Evolutionary conservation across 2,888 invertebrate species (phyloP).

Genomic region (Zelleria hepariella): DNA sequence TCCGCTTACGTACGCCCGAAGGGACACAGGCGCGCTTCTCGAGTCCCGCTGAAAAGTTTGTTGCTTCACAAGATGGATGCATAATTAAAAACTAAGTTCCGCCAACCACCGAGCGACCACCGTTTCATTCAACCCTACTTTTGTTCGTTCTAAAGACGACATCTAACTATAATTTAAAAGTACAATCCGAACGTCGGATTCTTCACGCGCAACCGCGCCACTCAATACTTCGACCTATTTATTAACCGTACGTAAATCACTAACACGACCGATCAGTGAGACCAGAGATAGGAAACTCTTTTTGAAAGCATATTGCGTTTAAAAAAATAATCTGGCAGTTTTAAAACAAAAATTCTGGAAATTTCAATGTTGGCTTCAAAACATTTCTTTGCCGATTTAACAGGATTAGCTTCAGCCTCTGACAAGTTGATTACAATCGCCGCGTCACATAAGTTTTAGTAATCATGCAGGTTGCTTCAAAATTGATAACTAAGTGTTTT

Average conservation of each 20-base stretch:
- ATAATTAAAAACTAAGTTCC: conserved; percentile 47
- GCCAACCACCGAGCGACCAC: conserved; percentile 23
- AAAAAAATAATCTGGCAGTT: too few relatives aligned
- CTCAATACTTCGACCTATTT: background rate
- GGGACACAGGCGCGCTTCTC: conserved; percentile 16
- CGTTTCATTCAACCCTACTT: conserved; percentile 17
- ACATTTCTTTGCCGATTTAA: too few relatives aligned
- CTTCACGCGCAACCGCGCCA: background rate
- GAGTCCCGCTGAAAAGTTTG: conserved; percentile 64
- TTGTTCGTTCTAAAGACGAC: conserved; percentile 45
- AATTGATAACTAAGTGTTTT: too few relatives aligned
- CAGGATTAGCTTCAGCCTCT: too few relatives aligned
- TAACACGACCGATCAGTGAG: conserved; percentile 34
- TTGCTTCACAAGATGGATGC: conserved; percentile 50
- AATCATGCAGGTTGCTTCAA: too few relatives aligned
- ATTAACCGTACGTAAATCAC: background rate
- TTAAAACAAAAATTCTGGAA: too few relatives aligned
- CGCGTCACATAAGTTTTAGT: too few relatives aligned
- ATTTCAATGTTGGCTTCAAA: too few relatives aligned
- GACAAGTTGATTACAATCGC: too few relatives aligned
- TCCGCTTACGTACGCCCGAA: conserved; percentile 23
- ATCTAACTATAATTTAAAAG: conserved; percentile 5
- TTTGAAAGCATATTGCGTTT: conserved; percentile 2
- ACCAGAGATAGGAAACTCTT: conserved; percentile 15
- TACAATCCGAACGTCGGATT: conserved; percentile 21